Evolutionary conservation across 2,113 vertebrate genomes (phyloP).

Genomic region (Balaeniceps rex): DNA sequence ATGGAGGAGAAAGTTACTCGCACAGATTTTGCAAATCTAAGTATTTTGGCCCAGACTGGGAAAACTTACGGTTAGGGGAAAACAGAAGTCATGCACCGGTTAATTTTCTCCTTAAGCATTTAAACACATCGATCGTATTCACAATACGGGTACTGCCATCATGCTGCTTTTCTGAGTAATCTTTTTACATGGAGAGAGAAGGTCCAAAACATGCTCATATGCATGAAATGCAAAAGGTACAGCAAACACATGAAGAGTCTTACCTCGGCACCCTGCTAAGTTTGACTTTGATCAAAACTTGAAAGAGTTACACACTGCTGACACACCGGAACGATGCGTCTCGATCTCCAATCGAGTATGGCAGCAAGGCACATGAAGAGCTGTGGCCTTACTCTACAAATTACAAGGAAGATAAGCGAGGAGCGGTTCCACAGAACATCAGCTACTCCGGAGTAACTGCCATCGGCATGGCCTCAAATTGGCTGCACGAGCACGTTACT

Average conservation of each 20-base stretch:
- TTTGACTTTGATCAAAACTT: not conserved
- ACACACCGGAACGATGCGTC: accelerated
- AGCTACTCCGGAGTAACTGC: not conserved
- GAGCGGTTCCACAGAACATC: not conserved
- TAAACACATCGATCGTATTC: not conserved
- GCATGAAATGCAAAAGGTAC: accelerated
- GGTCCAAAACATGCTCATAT: not conserved
- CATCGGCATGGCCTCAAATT: accelerated
- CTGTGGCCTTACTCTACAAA: not conserved
- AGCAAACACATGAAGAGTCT: not conserved
- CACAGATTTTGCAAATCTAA: not conserved
- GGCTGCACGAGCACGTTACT: accelerated
- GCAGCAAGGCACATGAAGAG: not conserved
- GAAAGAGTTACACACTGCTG: no score
- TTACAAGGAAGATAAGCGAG: not conserved
- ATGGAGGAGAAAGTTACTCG: not conserved
- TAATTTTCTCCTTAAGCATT: not conserved
- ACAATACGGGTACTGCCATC: not conserved
- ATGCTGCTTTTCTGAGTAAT: not conserved
- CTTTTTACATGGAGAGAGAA: not conserved
- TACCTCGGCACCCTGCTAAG: accelerated
- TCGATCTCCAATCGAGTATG: accelerated
- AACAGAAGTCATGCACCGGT: not conserved
- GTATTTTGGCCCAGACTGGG: not conserved
- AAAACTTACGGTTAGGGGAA: not conserved